These are phyloP conservation scores for Anthonomus grandis DNA, from an alignment of 1,140 invertebrate species.

Conservation along the genomic window DNA sequence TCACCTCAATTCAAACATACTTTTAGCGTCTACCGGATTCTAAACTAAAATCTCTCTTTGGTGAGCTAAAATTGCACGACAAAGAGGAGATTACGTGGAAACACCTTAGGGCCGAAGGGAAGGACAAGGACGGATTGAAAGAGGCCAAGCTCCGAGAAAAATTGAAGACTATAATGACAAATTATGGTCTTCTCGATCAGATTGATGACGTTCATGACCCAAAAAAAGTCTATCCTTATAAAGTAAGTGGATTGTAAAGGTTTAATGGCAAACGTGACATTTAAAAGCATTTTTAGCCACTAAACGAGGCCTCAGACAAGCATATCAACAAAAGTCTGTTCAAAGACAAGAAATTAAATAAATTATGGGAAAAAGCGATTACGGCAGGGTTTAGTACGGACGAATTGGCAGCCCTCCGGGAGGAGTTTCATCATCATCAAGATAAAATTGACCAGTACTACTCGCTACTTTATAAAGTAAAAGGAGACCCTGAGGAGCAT, in stretches of 20 bases:
- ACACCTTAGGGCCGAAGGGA: slow-evolving; percentile 73
- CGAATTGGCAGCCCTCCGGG: slow-evolving; percentile 77
- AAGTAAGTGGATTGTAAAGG: not conserved
- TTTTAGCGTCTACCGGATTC: slow-evolving; percentile 72
- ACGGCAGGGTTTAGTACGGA: slow-evolving; percentile 76
- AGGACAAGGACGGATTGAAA: slow-evolving; percentile 81
- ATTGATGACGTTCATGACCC: slow-evolving; percentile 66
- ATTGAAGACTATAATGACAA: slow-evolving; percentile 76
- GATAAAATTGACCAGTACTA: slow-evolving; percentile 90
- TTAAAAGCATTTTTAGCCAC: slow-evolving; percentile 19
- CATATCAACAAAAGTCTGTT: slow-evolving; percentile 67
- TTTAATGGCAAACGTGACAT: not conserved
- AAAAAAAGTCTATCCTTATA: slow-evolving; percentile 31
- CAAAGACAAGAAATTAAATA: slow-evolving; percentile 86
- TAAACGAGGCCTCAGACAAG: slow-evolving; percentile 59
- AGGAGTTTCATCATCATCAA: slow-evolving; percentile 90
- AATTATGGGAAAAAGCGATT: slow-evolving; percentile 88
- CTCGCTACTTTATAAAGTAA: slow-evolving; percentile 69
- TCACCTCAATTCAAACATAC: not conserved
- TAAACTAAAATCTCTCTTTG: slow-evolving; percentile 81
- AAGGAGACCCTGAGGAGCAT: slow-evolving; percentile 53
- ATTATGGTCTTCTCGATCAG: slow-evolving; percentile 77
- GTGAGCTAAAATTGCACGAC: slow-evolving; percentile 87
- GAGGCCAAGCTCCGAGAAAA: slow-evolving; percentile 79
- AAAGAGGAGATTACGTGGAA: slow-evolving; percentile 87